Conservation (phyloP, 2,888 invertebrate species). For the Cephalotes varians region DNA sequence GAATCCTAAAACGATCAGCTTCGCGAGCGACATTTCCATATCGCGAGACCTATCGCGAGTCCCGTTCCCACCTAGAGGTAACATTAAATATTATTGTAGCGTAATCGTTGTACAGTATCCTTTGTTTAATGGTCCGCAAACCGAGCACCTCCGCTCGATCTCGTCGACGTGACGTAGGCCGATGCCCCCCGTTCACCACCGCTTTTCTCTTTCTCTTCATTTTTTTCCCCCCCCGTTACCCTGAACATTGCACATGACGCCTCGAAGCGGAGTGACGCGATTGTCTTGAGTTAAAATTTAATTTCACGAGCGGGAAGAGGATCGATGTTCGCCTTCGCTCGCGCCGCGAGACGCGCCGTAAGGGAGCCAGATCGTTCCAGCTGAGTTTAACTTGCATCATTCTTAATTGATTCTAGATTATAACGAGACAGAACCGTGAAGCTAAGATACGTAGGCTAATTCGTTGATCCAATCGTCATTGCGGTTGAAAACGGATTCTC, state of each 20-base stretch:
- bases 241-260: slow-evolving; percentile 24
- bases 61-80: slow-evolving; percentile 42
- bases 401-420: background rate
- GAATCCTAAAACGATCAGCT: background rate
- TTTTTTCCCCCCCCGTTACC: background rate
- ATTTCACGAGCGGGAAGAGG: background rate
- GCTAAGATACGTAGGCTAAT: slow-evolving; percentile 12
- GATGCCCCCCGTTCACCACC: slow-evolving; percentile 27
- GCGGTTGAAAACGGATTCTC: background rate
- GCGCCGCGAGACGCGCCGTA: background rate
- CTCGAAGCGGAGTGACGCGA: slow-evolving; percentile 19
- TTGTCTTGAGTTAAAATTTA: slow-evolving; percentile 40
- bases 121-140: slow-evolving; percentile 82
- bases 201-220: slow-evolving; percentile 29
- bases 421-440: background rate
- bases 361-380: background rate
- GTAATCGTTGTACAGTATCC: slow-evolving; percentile 82
- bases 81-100: slow-evolving; percentile 81
- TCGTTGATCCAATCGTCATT: slow-evolving; percentile 7
- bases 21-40: background rate
- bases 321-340: slow-evolving; percentile 12
- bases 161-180: slow-evolving; percentile 60
- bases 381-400: background rate
- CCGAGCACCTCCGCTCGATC: slow-evolving; percentile 74
- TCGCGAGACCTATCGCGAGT: slow-evolving; percentile 17